Evolutionary conservation across 2,888 invertebrate genomes (phyloP).

Genomic region (Micoletzkya japonica): DNA sequence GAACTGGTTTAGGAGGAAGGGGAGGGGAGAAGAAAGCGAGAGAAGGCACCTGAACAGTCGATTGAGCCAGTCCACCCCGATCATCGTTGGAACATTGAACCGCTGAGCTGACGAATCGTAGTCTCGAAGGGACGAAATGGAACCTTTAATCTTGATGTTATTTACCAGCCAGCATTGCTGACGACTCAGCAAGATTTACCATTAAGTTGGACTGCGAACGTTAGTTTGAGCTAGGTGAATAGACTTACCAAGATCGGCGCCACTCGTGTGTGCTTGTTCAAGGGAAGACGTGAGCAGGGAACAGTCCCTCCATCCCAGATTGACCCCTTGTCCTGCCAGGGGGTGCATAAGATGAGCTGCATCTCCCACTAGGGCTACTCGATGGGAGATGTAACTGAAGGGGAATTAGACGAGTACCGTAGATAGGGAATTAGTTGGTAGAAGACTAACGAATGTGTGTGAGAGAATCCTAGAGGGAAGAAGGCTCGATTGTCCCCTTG

Average conservation of each 20-base stretch:
- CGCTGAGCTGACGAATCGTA: conserved; percentile 84
- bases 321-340: conserved; percentile 94
- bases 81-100: conserved; percentile 85
- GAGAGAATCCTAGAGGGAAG: conserved; percentile 89
- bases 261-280: conserved; percentile 75
- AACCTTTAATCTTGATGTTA: conserved; percentile 71
- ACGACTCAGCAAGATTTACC: neutral
- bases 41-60: conserved; percentile 70
- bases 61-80: conserved; percentile 84
- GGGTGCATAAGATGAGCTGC: conserved; percentile 83
- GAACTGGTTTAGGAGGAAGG: too few relatives aligned
- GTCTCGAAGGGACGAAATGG: conserved; percentile 74
- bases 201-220: too few relatives aligned
- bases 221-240: too few relatives aligned
- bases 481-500: conserved; percentile 76
- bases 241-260: conserved; percentile 74
- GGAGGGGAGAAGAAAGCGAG: too few relatives aligned
- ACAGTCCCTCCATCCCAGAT: conserved; percentile 93
- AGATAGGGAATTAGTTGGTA: too few relatives aligned
- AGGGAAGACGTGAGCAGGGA: conserved; percentile 76
- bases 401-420: too few relatives aligned
- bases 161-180: neutral
- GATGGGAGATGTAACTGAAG: conserved; percentile 76
- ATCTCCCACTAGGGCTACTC: conserved; percentile 82
- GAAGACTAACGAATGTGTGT: conserved; percentile 73